A percentile compares a stretch with the other conserved stretches of the same genome.
Conservation (phyloP, 2,113 vertebrate species). For the Tychaedon coryphoeus region DNA sequence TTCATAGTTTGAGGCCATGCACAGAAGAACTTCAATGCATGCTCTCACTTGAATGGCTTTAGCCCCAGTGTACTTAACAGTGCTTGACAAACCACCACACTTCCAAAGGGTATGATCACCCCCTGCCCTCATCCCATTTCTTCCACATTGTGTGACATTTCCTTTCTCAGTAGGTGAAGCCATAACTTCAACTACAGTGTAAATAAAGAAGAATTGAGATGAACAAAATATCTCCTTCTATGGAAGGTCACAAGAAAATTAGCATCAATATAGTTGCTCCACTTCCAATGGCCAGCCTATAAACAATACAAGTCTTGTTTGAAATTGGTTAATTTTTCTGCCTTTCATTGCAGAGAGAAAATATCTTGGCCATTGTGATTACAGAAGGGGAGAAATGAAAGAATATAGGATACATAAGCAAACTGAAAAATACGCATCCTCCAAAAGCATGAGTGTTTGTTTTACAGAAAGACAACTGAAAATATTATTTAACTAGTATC, state of each 20-base stretch:
- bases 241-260: background rate
- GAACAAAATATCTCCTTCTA: background rate
- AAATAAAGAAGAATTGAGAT: background rate
- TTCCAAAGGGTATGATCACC: background rate
- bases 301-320: background rate
- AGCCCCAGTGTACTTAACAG: fast-evolving
- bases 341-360: background rate
- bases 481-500: background rate
- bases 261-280: background rate
- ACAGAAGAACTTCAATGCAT: background rate
- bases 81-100: background rate
- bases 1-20: background rate
- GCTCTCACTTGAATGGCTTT: background rate
- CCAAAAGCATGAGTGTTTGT: background rate
- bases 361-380: background rate
- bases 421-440: background rate
- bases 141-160: background rate
- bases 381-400: background rate
- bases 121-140: background rate
- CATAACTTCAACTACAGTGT: background rate
- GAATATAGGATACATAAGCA: background rate
- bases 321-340: background rate
- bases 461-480: background rate
- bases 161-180: background rate
- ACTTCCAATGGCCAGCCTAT: background rate